Base-by-base conservation (phyloP, 1,140 invertebrate genomes). In the Drosophila arawakana region DNA sequence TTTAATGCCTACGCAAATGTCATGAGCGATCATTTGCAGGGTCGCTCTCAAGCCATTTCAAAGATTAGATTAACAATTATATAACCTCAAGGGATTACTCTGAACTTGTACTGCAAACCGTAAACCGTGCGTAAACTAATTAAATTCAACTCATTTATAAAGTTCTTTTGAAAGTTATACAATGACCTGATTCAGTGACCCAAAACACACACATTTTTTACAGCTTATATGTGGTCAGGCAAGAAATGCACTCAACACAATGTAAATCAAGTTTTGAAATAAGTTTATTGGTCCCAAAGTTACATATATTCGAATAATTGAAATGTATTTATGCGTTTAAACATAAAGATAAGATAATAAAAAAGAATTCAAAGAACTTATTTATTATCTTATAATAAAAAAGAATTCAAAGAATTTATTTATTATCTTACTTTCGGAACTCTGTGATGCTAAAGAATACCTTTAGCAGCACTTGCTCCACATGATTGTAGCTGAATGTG, bases 1-100 rank as follows among this genome's bases (percentile, higher is more conserved):
- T 85, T 85, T 85, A 85, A 76, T 81, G 74, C 78, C 54, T 39
- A 67, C 57, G 25, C 52, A 85, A 85, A 85, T 88, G 82, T 85
- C 82, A 88, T 79, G 82, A 85, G 47, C 82, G 82, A 76, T 72
- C 82, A 70, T 50, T 50, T 7, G 9, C 78, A 74, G 78, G 76
- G 83, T 81, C 82, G 75, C 71, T 52, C 34, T 61, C 13, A 50
- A 34, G 10, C 9, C 68, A 63, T 71, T 60, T 71, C 43, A 71
- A 65, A 41, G 47, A 46, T 21, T 37, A 46, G 37, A n/a, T 7
- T 15, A 25, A 34, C 7, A 10, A 39, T 34, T 47, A 35, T 15
- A 41, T 61, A 41, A 69, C 57, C 58, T 69, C 52, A 52, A 30
- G 25, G n/a, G 21, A 13, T 10, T 18, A 34, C 21, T 41, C n/a